These are phyloP conservation scores for Panorpa germanica DNA, from an alignment of 2,888 invertebrate genomes.

Conservation along the genomic window DNA sequence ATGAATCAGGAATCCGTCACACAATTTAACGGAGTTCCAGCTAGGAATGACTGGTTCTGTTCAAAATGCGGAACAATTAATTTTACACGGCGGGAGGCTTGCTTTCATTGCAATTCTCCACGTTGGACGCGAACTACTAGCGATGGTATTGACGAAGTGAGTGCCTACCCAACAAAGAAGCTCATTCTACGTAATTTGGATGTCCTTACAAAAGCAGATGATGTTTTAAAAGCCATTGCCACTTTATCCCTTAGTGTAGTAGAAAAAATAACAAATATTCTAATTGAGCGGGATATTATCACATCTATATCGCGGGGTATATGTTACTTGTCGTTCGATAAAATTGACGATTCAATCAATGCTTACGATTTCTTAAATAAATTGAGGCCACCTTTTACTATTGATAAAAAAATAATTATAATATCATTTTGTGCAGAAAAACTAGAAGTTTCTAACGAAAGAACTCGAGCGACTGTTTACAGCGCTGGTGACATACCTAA, in stretches of 20 bases:
- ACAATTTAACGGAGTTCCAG: too few species aligned
- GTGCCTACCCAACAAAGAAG: too few species aligned
- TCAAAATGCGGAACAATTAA: too few species aligned
- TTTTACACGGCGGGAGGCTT: too few species aligned
- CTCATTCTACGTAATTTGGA: constrained; percentile 83
- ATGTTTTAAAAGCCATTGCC: constrained; percentile 66
- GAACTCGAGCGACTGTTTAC: too few species aligned
- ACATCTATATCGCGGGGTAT: constrained; percentile 70
- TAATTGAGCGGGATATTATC: constrained; percentile 66
- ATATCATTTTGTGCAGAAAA: constrained; percentile 11
- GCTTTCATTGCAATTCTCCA: too few species aligned
- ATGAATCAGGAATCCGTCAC: too few species aligned
- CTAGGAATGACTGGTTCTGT: too few species aligned
- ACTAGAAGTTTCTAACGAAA: too few species aligned
- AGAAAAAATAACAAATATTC: constrained; percentile 66
- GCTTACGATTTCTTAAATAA: constrained; percentile 47
- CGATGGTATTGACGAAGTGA: too few species aligned
- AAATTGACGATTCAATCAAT: constrained; percentile 66
- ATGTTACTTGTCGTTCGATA: constrained; percentile 66
- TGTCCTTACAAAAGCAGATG: constrained; percentile 83
- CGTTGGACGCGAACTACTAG: too few species aligned
- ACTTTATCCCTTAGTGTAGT: constrained; percentile 44
- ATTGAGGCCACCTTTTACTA: constrained; percentile 27
- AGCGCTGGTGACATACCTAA: constrained; percentile 45
- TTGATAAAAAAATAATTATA: constrained; percentile 20